A percentile compares a stretch with the other conserved stretches of the same genome.
phyloP scores from a whole-genome alignment of 2,888 invertebrate species.

The Cyaniris semiargus region DNA sequence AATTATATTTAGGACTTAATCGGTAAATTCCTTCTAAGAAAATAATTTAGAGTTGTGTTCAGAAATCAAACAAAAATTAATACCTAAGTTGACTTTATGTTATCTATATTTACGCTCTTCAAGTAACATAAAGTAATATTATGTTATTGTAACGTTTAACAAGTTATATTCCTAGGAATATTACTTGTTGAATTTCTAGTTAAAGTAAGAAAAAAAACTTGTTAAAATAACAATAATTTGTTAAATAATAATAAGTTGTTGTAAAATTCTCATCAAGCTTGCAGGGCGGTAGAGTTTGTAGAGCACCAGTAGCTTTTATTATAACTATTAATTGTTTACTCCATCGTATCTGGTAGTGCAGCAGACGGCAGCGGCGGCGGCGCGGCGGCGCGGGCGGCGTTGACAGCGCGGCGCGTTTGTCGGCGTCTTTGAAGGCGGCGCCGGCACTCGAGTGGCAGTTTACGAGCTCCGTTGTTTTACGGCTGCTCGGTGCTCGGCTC shows the following conservation, averaged over 20 bases:
- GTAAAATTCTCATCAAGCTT: background rate
- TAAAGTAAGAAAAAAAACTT: no score
- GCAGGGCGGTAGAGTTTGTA: background rate
- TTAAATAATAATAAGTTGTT: no score
- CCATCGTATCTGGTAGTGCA: constrained; percentile 62
- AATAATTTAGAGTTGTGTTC: background rate
- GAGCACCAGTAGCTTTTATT: background rate
- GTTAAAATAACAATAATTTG: no score
- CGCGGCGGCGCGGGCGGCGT: constrained; percentile 73
- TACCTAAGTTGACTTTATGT: no score
- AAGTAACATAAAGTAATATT: no score
- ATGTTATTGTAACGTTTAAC: no score
- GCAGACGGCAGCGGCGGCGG: constrained; percentile 63
- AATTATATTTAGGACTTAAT: background rate
- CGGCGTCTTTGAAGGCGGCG: constrained; percentile 75
- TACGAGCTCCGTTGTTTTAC: constrained; percentile 73
- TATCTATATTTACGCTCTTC: no score
- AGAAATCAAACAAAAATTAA: no score
- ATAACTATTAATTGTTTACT: background rate
- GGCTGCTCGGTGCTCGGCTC: constrained; percentile 48
- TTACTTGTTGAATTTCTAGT: no score
- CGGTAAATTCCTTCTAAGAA: background rate
- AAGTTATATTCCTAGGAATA: no score
- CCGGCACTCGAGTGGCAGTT: constrained; percentile 73
- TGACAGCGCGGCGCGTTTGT: constrained; percentile 73